Base-by-base conservation (phyloP, 1,140 invertebrate species). In the Cherax quadricarinatus region DNA sequence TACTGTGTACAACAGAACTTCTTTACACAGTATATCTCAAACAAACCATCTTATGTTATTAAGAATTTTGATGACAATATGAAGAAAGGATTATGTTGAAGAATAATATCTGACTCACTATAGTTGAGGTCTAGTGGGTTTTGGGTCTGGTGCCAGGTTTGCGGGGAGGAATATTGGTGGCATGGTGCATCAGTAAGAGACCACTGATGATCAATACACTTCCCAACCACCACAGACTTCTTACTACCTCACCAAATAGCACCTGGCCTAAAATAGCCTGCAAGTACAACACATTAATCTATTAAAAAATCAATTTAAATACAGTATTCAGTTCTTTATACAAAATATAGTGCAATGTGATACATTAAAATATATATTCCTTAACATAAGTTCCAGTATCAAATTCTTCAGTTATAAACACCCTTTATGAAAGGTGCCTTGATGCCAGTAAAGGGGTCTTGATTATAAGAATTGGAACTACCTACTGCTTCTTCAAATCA, bases 191-290 rank as follows among this genome's bases (percentile, higher is more conserved):
- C 7, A 89, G 66, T 21, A 89, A 62, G 18, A 89, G 66, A 4
- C 88, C 88, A 53, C 88, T 70, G 49, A 89, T 62, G 41, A 89
- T 89, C 41, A 89, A 53, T 2, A 89, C 88, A 18, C 80, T 89
- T 21, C 88, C 88, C 88, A 89, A 53, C 88, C 88, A 89, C 88
- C 88, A 89, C 6, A 89, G 75, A 21, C 62, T 83, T 66, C 57
- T 82, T 12, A 89, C 88, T 18, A 89, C 81, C 66, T 89, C 88
- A 30, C 88, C 88, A 83, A 89, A 89, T 53, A 89, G 24, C 49
- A 89, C 88, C 66, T 89, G 88, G 10, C 88, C 88, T 12, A 89
- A 49, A 57, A 89, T 89, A 6, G 88, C 87, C 87, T 89, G 87
- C 10, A 79, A 80, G 60, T 21, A 80, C 1, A 57, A 80, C 21